Evolutionary conservation across 2,888 invertebrate species (phyloP).

Genomic region (Therioaphis trifolii): DNA sequence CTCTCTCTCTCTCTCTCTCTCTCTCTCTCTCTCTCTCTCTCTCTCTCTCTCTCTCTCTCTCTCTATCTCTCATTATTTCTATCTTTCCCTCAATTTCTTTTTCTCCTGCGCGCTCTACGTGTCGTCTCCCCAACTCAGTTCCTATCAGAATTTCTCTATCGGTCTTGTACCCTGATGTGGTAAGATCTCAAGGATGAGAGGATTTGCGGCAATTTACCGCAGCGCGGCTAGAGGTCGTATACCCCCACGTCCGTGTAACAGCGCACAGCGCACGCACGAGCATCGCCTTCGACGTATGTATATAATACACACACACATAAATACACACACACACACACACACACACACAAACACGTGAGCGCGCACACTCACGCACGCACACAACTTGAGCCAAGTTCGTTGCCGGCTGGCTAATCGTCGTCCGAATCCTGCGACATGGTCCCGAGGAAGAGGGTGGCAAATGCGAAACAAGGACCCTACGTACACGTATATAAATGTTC

Average conservation of each 20-base stretch:
- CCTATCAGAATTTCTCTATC: no score
- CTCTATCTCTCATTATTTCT: no score
- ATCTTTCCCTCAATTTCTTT: no score
- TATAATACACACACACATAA: not conserved
- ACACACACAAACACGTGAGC: not conserved
- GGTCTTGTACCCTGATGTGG: no score
- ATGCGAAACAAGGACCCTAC: slow-evolving; percentile 41
- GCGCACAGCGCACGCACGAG: not conserved
- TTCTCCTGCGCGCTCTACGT: no score
- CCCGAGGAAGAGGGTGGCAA: not conserved
- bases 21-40: no score
- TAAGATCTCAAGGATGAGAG: no score
- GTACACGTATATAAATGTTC: not conserved
- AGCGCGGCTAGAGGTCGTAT: not conserved
- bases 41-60: no score
- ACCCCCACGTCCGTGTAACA: not conserved
- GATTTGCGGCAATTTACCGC: slow-evolving; percentile 23
- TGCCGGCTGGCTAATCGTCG: slow-evolving; percentile 41
- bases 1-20: no score
- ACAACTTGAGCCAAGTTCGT: no score
- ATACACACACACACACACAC: not conserved
- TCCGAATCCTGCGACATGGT: not conserved
- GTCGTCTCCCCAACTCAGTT: no score
- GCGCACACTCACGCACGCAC: not conserved
- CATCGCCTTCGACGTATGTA: no score